Base-by-base conservation (phyloP, 2,113 vertebrate genomes). In the Actinemys pallida region DNA sequence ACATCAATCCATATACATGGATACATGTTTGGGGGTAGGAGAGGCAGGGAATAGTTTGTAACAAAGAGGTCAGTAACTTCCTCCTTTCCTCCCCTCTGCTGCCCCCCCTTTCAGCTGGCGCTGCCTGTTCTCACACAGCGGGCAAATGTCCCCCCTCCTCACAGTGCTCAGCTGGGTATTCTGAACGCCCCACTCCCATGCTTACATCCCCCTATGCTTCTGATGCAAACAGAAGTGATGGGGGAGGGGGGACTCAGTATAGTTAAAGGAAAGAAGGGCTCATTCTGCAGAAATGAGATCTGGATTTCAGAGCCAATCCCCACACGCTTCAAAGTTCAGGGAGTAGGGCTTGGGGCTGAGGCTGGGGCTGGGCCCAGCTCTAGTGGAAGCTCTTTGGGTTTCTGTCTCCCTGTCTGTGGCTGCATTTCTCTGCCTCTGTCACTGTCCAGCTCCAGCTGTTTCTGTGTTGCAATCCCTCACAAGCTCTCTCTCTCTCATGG, bases 1-100 rank as follows among this genome's bases (percentile, higher is more conserved):
- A 31, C 92, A 90, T 59, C 75, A 80, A 90, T 69, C 93, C 95
- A 94, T 86, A 84, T 86, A 89, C 80, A 84, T 3, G 4, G 16
- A 5, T 69, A 90, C 1, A 5, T 75, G 78, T 62, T 62, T 54
- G 3, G 62, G 9, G n/a, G 7, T 8, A 24, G 39, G 42, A 39
- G 57, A 76, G 76, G 65, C 88, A 35, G 49, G 45, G 50, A 56
- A 72, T 25, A 16, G 53, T 72, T 69, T 4, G 29, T 47, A 53
- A 90, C 31, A 84, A 86, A 88, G 80, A 4, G 52, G 88, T 27
- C 13, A 4, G 80, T 49, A 86, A 65, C 82, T 20, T 93, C 22
- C 39, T 27, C 29, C 14, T 8, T 11, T 45, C 11, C 6, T 29
- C 42, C 72, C 39, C 29, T 19, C 62, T 1, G 0, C 17, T 69